Percentiles rank a stretch among this genome's conserved stretches.
These are phyloP conservation scores for Pluvianellus socialis DNA, from an alignment of 2,113 vertebrate genomes.

Conservation along the genomic window DNA sequence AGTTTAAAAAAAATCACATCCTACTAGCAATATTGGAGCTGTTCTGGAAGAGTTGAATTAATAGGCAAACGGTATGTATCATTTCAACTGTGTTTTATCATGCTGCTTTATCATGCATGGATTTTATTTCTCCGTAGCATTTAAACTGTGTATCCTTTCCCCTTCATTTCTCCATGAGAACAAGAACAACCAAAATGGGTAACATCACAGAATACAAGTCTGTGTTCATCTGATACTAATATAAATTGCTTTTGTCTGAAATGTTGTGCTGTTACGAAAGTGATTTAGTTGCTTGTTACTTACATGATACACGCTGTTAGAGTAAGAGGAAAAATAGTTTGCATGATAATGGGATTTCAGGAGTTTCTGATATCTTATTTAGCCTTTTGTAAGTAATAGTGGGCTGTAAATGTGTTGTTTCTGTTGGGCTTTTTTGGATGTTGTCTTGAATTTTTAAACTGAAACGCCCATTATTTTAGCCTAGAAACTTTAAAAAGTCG, in stretches of 20 bases:
- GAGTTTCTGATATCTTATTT: neutral
- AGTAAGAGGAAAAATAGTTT: neutral
- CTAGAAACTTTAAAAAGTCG: neutral
- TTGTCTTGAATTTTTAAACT: neutral
- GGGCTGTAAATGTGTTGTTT: neutral
- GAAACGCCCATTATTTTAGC: neutral
- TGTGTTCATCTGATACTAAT: neutral
- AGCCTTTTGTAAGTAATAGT: neutral
- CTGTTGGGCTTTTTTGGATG: neutral
- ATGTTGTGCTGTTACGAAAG: neutral
- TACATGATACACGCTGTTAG: neutral
- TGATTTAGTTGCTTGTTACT: neutral
- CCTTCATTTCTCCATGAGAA: neutral
- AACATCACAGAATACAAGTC: neutral
- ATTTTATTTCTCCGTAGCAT: neutral
- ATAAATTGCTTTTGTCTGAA: neutral
- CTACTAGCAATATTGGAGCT: neutral
- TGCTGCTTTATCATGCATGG: neutral
- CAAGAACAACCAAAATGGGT: neutral
- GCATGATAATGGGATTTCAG: rapidly evolving
- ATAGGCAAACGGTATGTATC: neutral
- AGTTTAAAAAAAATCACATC: neutral
- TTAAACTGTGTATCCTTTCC: neutral
- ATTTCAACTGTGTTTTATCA: neutral
- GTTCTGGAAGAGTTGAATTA: neutral